Evolutionary conservation across 2,113 vertebrate species (phyloP).

Genomic region (Ceyx cyanopectus): DNA sequence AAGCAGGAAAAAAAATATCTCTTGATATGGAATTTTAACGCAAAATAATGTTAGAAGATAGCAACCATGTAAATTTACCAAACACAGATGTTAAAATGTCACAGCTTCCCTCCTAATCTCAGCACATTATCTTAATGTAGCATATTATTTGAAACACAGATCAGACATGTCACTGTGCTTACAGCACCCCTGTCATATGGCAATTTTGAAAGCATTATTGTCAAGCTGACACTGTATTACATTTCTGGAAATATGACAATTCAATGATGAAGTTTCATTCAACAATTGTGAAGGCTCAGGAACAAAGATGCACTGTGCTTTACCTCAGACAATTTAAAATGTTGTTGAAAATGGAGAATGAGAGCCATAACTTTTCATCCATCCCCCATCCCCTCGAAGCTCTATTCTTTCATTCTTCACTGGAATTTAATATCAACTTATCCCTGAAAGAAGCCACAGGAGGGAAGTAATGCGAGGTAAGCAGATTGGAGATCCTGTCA

Average conservation of each 20-base stretch:
- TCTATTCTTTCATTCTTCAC: background rate
- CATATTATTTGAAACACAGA: background rate
- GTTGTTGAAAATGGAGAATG: background rate
- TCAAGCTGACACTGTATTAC: constrained; percentile 26
- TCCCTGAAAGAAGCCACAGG: background rate
- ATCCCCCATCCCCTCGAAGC: background rate
- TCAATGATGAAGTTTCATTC: background rate
- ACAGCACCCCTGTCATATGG: background rate
- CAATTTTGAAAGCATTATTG: background rate
- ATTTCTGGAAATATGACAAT: constrained; percentile 9
- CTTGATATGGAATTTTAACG: background rate
- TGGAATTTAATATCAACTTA: constrained; percentile 17
- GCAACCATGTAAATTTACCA: accelerated
- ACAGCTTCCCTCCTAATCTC: background rate
- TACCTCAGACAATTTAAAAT: background rate
- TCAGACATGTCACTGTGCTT: background rate
- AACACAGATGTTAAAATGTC: background rate
- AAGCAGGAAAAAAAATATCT: background rate
- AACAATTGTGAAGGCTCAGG: background rate
- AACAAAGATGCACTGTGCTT: background rate
- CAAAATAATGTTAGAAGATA: background rate
- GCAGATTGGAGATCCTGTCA: background rate
- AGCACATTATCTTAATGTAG: background rate
- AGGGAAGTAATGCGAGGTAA: constrained; percentile 6
- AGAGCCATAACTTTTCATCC: background rate